Base-by-base conservation (phyloP, 2,888 invertebrate genomes). In the Nomada flava region DNA sequence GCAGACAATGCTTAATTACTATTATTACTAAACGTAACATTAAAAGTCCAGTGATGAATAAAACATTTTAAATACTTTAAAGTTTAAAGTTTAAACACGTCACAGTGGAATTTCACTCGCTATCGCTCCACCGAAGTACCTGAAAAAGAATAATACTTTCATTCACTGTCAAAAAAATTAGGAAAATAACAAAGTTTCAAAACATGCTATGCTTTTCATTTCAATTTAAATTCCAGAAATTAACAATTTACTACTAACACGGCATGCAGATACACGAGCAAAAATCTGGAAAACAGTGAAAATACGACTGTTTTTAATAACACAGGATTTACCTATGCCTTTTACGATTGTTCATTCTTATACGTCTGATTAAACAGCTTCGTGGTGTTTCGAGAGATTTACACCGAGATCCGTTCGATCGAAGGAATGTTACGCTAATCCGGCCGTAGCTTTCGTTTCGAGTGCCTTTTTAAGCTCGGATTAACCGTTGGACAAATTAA, bases 401-500 rank as follows among this genome's bases (percentile, higher is more conserved):
- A 68, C 73, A 50, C 60, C 18, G 18, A 47, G 65, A 63, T 64
- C 64, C 53, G 29, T 65, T 62, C 77, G 75, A 87, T 84, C 79
- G 79, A 47, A 78, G 70, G 67, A 76, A 76, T 81, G 83, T 85
- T 81, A 76, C 76, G 68, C 47, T 89, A 86, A 89, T 88, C 89
- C 85, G 9, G 18, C 53, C 15, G 64, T 86, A 85, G 89, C 88
- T 85, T 84, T 83, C 76, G 83, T 88, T 85, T 86, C 83, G 69
- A 84, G 78, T 80, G 63, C 76, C 78, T 67, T 80, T 75, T 81
- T 69, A 83, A 84, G 75, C 87, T 81, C 50, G 84, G 87, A 82
- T 90, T 88, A 88, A 86, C 73, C 57, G 53, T 26, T 52, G 79
- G 74, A 85, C 85, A 84, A 88, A 89, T 87, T 90, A 90, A 86